Percentiles rank a stretch among this genome's conserved stretches.
phyloP scores from a whole-genome alignment of 2,113 vertebrate genomes.

The Nothocercus nigrocapillus region DNA sequence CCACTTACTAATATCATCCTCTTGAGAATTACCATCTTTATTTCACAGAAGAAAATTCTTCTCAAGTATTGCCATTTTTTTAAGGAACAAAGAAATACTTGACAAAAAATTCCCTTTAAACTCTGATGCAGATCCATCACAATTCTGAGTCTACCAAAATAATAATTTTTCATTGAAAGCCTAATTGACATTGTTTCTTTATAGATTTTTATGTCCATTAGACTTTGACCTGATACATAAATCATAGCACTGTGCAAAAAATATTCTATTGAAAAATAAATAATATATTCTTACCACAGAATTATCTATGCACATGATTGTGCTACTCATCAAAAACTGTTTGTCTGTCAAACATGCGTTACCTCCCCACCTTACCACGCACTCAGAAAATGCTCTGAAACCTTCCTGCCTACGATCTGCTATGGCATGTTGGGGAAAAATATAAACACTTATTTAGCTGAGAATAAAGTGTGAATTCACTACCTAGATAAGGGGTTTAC shows the following conservation, averaged over 20 bases:
- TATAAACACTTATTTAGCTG: slow-evolving; percentile 20
- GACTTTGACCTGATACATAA: background rate
- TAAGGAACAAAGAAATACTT: background rate
- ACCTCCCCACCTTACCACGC: background rate
- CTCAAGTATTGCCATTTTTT: background rate
- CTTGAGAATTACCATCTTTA: background rate
- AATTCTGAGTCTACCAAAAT: background rate
- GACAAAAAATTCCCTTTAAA: background rate
- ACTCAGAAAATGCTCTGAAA: background rate
- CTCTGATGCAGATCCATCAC: background rate
- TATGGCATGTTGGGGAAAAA: background rate
- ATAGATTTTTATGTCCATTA: slow-evolving; percentile 14
- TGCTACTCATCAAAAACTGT: background rate
- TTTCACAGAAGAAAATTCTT: background rate
- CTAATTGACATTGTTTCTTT: background rate
- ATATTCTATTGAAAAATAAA: slow-evolving; percentile 4
- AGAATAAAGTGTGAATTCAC: slow-evolving; percentile 39
- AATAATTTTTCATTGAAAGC: background rate
- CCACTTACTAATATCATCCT: background rate
- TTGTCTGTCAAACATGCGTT: background rate
- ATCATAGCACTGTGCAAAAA: background rate
- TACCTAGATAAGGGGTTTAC: slow-evolving; percentile 37
- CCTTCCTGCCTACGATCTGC: background rate
- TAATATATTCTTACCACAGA: background rate
- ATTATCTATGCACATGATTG: background rate